Evolutionary conservation across 2,888 invertebrate species (phyloP).

Genomic region (Aelia acuminata): DNA sequence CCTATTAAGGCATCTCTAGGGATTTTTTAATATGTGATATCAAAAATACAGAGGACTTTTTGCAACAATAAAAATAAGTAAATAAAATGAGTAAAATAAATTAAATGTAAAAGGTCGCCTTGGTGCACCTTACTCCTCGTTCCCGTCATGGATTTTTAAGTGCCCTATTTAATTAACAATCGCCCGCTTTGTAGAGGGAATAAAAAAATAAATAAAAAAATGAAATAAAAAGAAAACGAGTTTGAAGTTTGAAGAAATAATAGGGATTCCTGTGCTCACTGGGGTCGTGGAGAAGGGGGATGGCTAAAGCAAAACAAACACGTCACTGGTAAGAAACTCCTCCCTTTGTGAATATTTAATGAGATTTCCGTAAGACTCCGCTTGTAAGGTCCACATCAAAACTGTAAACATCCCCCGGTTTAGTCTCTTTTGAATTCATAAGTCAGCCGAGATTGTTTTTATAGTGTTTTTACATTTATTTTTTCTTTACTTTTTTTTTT

Average conservation of each 20-base stretch:
- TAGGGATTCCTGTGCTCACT: background rate
- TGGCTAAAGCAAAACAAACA: conserved; percentile 28
- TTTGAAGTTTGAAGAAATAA: conserved; percentile 29
- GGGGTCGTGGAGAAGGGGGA: too few relatives aligned
- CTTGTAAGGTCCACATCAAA: conserved; percentile 10
- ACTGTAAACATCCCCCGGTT: conserved; percentile 13
- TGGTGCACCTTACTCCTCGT: background rate
- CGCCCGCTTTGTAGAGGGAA: background rate
- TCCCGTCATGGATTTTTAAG: background rate
- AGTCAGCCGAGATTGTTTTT: background rate
- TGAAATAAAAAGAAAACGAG: background rate
- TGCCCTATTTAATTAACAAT: conserved; percentile 8
- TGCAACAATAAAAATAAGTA: too few relatives aligned
- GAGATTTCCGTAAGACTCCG: conserved; percentile 35
- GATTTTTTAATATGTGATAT: too few relatives aligned
- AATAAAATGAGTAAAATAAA: too few relatives aligned
- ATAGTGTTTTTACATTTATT: background rate
- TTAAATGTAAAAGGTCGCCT: background rate
- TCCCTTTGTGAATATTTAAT: conserved; percentile 35
- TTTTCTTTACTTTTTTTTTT: background rate
- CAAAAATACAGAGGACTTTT: too few relatives aligned
- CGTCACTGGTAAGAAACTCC: conserved; percentile 25
- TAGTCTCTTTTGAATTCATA: conserved; percentile 40
- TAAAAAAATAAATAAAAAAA: too few relatives aligned
- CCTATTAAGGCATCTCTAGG: too few relatives aligned